Base-by-base conservation (phyloP, 2,113 vertebrate species). In the Marmota flaviventris region DNA sequence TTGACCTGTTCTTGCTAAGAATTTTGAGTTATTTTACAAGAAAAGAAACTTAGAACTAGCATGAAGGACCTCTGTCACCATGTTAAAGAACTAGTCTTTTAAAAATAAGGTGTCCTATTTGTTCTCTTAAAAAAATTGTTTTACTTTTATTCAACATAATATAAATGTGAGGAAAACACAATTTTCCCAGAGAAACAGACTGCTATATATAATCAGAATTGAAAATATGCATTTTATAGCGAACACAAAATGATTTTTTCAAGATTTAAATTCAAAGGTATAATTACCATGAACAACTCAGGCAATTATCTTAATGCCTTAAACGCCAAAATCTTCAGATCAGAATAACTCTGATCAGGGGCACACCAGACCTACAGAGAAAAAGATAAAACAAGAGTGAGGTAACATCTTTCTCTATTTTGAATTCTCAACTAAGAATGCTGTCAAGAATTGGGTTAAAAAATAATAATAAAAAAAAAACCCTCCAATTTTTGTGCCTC, bases 221-320 rank as follows among this genome's bases (percentile, higher is more conserved):
- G 58, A 82, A 45, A 39, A 85, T 5, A 67, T 73, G 24, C 2
- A 79, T 69, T 37, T 84, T 65, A 94, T 88, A 96, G 51, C 48
- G 88, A 91, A 94, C 2, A 29, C 8, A 48, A 88, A 72, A 72
- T 39, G 51, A 67, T 70, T 0, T 0, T 58, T 56, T 51, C 56
- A 96, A 96, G 37, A 70, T 69, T 61, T 67, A 95, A 92, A 97
- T 22, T 42, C 93, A 96, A 95, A 78, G 53, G 94, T 10, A 97
- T 93, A 95, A 77, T 98, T 98, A 99, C 99, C 99, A 99, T 99
- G 99, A 99, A 99, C 98, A 98, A 99, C 27, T 98, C 89, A 97
- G 98, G 95, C 97, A 97, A 96, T 98, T 97, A 98, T 98, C 98
- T 98, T 94, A 98, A 91, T 79, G 98, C 98, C 96, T 82, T 91